Percentiles rank a stretch among this genome's conserved stretches.
Evolutionary conservation across 2,888 invertebrate genomes (phyloP).

Genomic region (Tryphoninae sp.): DNA sequence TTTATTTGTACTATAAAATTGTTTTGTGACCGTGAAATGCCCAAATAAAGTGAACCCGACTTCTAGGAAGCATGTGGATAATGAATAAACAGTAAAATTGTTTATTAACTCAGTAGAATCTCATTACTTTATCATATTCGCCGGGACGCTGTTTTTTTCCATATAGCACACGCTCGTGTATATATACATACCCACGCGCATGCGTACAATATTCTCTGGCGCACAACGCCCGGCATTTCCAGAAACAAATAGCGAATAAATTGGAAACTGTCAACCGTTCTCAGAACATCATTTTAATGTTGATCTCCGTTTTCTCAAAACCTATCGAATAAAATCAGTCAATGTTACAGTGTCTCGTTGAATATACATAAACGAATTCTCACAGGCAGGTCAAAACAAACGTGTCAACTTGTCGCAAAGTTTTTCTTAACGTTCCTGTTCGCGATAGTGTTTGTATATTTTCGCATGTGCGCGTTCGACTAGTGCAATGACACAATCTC

Average conservation of each 20-base stretch:
- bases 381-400: no score
- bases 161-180: neutral
- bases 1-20: neutral
- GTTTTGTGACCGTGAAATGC: neutral
- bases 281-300: neutral
- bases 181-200: neutral
- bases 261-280: neutral
- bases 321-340: no score
- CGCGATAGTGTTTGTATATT: no score
- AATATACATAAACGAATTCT: no score
- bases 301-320: neutral
- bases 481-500: no score
- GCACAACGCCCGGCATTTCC: no score
- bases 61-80: neutral
- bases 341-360: no score
- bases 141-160: neutral
- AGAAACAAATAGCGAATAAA: neutral
- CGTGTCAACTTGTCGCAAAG: no score
- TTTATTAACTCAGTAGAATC: neutral
- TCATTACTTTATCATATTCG: neutral
- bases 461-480: no score
- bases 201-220: no score
- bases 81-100: neutral
- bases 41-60: constrained; percentile 3
- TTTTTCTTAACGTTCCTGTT: no score